Percentiles rank a stretch among this genome's conserved stretches.
Evolutionary conservation across 2,888 invertebrate genomes (phyloP).

Genomic region (Plebejus anna): DNA sequence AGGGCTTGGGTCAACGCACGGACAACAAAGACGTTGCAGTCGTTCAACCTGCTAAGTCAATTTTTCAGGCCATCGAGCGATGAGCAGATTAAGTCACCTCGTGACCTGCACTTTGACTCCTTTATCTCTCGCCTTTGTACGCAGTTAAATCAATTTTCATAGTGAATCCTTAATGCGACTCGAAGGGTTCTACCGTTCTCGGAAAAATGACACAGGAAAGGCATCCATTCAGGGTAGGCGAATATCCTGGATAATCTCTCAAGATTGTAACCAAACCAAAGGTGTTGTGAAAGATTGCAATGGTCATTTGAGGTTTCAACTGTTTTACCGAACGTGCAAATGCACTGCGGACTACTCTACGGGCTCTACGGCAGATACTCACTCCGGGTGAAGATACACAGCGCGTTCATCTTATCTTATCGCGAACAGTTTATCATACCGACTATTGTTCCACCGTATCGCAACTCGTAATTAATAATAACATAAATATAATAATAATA

Average conservation of each 20-base stretch:
- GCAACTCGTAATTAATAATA: not conserved
- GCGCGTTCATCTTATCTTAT: constrained; percentile 42
- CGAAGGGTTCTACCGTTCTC: too few relatives aligned
- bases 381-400: constrained; percentile 57
- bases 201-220: too few relatives aligned
- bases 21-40: constrained; percentile 40
- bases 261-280: too few relatives aligned
- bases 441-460: constrained; percentile 1
- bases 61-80: constrained; percentile 23
- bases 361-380: constrained; percentile 44
- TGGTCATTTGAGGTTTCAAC: not conserved
- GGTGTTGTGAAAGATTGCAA: too few relatives aligned
- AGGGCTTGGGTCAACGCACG: constrained; percentile 55
- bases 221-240: too few relatives aligned
- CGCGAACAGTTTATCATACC: constrained; percentile 8
- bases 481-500: not conserved
- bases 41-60: constrained; percentile 30
- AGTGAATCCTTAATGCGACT: not conserved
- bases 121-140: constrained; percentile 3
- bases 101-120: constrained; percentile 37
- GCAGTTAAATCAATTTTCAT: not conserved
- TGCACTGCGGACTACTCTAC: not conserved
- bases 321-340: not conserved
- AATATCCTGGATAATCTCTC: too few relatives aligned
- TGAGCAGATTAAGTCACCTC: constrained; percentile 7